Conservation (phyloP, 1,140 invertebrate species). For the Schlechtendalia chinensis region DNA sequence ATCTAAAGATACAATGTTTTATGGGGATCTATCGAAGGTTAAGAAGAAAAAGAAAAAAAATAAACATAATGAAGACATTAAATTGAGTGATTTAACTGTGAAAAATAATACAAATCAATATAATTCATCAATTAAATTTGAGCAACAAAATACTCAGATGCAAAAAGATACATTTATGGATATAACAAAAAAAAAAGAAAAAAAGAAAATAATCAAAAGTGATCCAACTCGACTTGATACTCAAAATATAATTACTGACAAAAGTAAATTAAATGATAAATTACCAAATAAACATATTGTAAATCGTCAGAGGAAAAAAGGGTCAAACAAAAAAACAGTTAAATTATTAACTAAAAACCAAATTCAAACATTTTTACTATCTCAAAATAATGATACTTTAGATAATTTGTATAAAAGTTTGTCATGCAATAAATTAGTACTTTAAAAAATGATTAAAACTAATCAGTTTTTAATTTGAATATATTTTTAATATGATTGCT, state of each 20-base stretch:
- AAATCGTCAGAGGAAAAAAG: too few relatives aligned
- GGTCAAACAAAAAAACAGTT: too few relatives aligned
- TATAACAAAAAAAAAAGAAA: not conserved
- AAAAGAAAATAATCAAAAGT: not conserved
- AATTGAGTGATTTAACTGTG: not conserved
- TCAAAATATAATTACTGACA: not conserved
- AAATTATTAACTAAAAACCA: too few relatives aligned
- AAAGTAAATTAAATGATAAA: not conserved
- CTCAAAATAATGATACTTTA: too few relatives aligned
- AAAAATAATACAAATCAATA: not conserved
- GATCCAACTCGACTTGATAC: not conserved
- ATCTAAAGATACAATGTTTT: not conserved
- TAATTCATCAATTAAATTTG: too few relatives aligned
- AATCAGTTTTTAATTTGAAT: not conserved
- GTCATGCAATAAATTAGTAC: not conserved
- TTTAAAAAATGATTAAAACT: not conserved
- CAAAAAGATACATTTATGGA: not conserved
- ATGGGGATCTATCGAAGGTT: not conserved
- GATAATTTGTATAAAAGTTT: not conserved
- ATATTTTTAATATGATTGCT: not conserved
- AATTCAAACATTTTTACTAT: too few relatives aligned
- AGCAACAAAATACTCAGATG: too few relatives aligned
- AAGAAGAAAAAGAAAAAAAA: constrained; percentile 21
- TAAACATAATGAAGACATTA: not conserved
- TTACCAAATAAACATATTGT: not conserved